Evolutionary conservation across 2,797 vertebrate species (phyloP).

Genomic region (Periophthalmus magnuspinnatus): DNA sequence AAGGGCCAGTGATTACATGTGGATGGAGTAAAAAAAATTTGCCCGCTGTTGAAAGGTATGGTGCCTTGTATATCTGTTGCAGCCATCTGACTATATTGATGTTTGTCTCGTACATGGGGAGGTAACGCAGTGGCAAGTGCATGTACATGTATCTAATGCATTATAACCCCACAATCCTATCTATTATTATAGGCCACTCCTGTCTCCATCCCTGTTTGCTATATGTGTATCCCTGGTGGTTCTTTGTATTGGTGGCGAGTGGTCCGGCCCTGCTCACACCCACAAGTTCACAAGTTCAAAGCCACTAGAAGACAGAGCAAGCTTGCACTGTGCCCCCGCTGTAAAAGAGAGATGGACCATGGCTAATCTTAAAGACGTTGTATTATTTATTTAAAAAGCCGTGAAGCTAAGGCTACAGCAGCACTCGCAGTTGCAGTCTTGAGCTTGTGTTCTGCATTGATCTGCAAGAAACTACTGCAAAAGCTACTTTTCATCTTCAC

Average conservation of each 20-base stretch:
- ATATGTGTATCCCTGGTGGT: slow-evolving; percentile 39
- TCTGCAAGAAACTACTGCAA: slow-evolving; percentile 59
- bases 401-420: slow-evolving; percentile 64
- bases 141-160: slow-evolving; percentile 53
- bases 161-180: slow-evolving; percentile 41
- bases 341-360: slow-evolving; percentile 72
- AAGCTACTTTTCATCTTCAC: slow-evolving; percentile 57
- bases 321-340: slow-evolving; percentile 59
- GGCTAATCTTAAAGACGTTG: slow-evolving; percentile 76
- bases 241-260: slow-evolving; percentile 35
- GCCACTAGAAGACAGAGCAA: slow-evolving; percentile 45
- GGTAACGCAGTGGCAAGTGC: slow-evolving; percentile 51
- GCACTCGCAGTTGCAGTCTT: slow-evolving; percentile 65
- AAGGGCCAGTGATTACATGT: slow-evolving; percentile 59
- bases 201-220: slow-evolving; percentile 19
- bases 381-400: slow-evolving; percentile 84
- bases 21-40: slow-evolving; percentile 61
- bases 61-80: slow-evolving; percentile 53
- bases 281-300: slow-evolving; percentile 75
- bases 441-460: slow-evolving; percentile 61
- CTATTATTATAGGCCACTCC: slow-evolving; percentile 12
- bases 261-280: slow-evolving; percentile 44
- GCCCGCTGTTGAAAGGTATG: slow-evolving; percentile 61
- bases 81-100: slow-evolving; percentile 54
- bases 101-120: slow-evolving; percentile 44